These are phyloP conservation scores for Amphipoea oculea DNA, from an alignment of 2,888 invertebrate species.

Conservation along the genomic window DNA sequence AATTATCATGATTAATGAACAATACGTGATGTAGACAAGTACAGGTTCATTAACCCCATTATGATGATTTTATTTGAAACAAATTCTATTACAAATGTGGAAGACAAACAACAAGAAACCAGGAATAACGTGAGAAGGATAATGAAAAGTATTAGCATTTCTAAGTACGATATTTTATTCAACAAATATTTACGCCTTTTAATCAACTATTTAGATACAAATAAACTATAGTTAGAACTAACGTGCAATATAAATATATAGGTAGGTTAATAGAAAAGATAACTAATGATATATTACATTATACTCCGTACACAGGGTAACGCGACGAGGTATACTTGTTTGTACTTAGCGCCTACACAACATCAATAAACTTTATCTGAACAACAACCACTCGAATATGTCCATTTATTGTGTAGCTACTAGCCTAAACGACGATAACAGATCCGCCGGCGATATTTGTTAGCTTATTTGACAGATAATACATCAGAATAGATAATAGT, in stretches of 20 bases:
- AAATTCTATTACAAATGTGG: constrained; percentile 29
- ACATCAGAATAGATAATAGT: constrained; percentile 79
- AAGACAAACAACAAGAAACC: constrained; percentile 55
- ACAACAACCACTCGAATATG: constrained; percentile 81
- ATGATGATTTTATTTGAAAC: constrained; percentile 33
- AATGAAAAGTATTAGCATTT: constrained; percentile 65
- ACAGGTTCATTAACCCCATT: constrained; percentile 20
- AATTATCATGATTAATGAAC: constrained; percentile 58
- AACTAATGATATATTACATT: constrained; percentile 68
- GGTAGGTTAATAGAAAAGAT: constrained; percentile 63
- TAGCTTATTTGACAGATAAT: constrained; percentile 84
- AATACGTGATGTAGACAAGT: constrained; percentile 28
- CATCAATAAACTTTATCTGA: constrained; percentile 83
- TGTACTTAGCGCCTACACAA: constrained; percentile 80
- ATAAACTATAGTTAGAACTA: constrained; percentile 67
- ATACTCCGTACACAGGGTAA: constrained; percentile 69
- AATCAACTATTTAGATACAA: constrained; percentile 65
- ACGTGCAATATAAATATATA: constrained; percentile 71
- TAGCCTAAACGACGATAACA: constrained; percentile 79
- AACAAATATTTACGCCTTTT: constrained; percentile 66
- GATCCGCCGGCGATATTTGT: constrained; percentile 76
- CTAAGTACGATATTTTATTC: constrained; percentile 75
- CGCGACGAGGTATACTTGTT: constrained; percentile 67
- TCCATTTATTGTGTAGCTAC: constrained; percentile 81
- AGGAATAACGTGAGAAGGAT: constrained; percentile 57